A percentile compares a stretch with the other conserved stretches of the same genome.
phyloP scores from a whole-genome alignment of 2,797 vertebrate species.

The Catamblyrhynchus diadema region DNA sequence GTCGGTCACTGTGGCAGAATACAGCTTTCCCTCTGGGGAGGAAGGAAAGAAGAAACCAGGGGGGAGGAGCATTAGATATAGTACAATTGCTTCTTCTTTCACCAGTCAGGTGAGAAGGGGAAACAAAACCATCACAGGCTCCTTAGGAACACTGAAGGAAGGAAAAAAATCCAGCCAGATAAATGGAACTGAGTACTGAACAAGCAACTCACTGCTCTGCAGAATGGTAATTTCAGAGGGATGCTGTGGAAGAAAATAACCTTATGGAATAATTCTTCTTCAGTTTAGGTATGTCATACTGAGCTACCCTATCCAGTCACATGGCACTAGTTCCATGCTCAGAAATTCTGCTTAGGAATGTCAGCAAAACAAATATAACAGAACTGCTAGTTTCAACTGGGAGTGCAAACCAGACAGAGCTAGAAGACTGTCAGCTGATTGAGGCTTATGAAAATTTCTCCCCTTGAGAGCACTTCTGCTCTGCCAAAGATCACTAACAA shows the following conservation, averaged over 20 bases:
- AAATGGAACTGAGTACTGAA: conserved; percentile 69
- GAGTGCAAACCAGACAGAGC: background rate
- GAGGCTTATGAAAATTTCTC: background rate
- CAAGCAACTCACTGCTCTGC: conserved; percentile 67
- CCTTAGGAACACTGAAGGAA: conserved; percentile 60
- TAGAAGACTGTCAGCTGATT: background rate
- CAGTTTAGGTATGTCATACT: background rate
- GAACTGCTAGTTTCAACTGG: background rate
- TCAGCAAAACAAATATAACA: background rate
- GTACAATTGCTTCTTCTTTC: background rate
- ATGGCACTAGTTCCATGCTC: background rate
- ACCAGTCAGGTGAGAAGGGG: conserved; percentile 42
- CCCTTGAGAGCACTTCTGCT: background rate
- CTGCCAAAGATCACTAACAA: background rate
- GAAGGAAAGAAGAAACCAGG: conserved; percentile 13
- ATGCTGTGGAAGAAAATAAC: conserved; percentile 54
- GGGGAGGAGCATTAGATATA: background rate
- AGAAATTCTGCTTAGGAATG: background rate
- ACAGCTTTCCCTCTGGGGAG: conserved; percentile 92
- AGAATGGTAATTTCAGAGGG: conserved; percentile 67
- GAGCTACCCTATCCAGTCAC: background rate
- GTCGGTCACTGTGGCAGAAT: conserved; percentile 98
- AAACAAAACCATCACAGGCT: conserved; percentile 67
- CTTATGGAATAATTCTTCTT: conserved; percentile 28
- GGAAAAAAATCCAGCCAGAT: conserved; percentile 69